A percentile compares a stretch with the other conserved stretches of the same genome.
Evolutionary conservation across 2,113 vertebrate species (phyloP).

Genomic region (Aegithalos caudatus): DNA sequence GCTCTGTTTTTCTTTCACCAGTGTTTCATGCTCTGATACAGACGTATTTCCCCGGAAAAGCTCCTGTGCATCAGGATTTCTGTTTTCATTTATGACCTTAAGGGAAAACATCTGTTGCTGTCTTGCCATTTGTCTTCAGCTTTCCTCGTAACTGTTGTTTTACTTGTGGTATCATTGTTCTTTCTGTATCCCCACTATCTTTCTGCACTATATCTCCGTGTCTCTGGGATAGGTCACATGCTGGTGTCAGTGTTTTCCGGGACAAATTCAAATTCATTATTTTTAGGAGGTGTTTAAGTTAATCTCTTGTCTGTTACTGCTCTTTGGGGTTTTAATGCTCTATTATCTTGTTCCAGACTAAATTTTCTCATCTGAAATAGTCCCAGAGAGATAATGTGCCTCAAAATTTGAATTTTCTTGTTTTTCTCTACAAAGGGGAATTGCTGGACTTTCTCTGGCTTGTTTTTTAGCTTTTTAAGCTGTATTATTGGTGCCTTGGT

Average conservation of each 20-base stretch:
- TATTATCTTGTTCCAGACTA: neutral
- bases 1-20: neutral
- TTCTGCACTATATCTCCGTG: neutral
- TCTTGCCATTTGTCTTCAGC: constrained; percentile 38
- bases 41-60: neutral
- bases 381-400: neutral
- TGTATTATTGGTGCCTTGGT: neutral
- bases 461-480: neutral
- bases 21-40: neutral
- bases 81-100: constrained; percentile 50
- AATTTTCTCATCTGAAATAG: neutral
- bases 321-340: neutral
- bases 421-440: neutral
- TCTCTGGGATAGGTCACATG: neutral
- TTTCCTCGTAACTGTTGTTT: constrained; percentile 9
- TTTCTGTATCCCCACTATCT: neutral
- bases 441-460: neutral
- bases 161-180: neutral
- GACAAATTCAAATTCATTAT: neutral
- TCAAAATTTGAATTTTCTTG: neutral
- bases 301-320: neutral
- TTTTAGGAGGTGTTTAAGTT: constrained; percentile 26
- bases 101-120: constrained; percentile 62
- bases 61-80: constrained; percentile 11
- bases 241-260: neutral